Evolutionary conservation across 1,140 invertebrate genomes (phyloP).

Genomic region (Atta texana): DNA sequence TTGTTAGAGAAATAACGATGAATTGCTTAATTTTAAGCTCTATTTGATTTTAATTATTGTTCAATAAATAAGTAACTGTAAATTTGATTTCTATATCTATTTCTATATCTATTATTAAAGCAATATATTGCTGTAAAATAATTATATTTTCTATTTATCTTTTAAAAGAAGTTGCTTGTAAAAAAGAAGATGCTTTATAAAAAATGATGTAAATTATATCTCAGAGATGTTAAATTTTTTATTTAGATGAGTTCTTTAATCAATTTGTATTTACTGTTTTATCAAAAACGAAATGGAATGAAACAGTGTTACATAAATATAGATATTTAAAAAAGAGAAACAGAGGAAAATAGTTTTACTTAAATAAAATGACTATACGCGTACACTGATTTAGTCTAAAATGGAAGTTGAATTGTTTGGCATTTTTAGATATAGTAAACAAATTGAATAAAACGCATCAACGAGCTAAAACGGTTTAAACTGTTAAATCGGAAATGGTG

Average conservation of each 20-base stretch:
- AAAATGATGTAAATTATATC: background rate
- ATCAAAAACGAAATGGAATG: background rate
- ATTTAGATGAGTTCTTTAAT: background rate
- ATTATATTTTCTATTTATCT: background rate
- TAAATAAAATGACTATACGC: background rate
- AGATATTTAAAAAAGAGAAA: background rate
- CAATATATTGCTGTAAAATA: background rate
- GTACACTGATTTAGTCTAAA: background rate
- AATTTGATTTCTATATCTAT: background rate
- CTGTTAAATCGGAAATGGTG: background rate
- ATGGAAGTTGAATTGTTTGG: conserved; percentile 1
- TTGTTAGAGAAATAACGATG: background rate
- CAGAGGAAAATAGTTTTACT: background rate
- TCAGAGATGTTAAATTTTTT: background rate
- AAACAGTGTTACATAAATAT: conserved; percentile 24
- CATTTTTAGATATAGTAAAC: conserved; percentile 7
- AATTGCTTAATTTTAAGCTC: background rate
- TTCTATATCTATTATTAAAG: background rate
- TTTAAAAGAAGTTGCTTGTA: background rate
- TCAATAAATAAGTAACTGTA: background rate
- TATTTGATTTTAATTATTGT: background rate
- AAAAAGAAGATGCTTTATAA: no score
- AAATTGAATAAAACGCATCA: conserved; percentile 12
- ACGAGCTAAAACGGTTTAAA: background rate
- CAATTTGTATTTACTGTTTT: background rate